Conservation (phyloP, 2,888 invertebrate genomes). For the Pecten maximus region DNA sequence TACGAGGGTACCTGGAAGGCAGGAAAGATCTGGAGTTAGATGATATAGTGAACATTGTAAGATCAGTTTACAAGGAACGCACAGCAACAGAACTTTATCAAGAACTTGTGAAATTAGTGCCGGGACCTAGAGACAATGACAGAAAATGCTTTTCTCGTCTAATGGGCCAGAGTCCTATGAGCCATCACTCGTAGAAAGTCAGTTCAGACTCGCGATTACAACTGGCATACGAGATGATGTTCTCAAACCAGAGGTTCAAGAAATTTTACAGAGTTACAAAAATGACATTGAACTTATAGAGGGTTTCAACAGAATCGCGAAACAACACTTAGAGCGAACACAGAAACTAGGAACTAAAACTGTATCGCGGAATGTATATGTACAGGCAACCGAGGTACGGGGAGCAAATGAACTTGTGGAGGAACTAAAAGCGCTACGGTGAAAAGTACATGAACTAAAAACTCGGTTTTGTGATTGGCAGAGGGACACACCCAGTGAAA, state of each 20-base stretch:
- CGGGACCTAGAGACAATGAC: constrained; percentile 17
- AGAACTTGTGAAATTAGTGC: constrained; percentile 31
- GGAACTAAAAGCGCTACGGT: too few relatives aligned
- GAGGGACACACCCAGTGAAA: not conserved
- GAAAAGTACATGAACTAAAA: not conserved
- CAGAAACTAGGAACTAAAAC: not conserved
- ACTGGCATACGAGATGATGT: constrained; percentile 39
- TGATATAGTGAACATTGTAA: constrained; percentile 23
- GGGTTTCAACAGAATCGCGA: not conserved
- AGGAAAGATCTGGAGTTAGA: not conserved
- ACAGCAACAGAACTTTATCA: constrained; percentile 48
- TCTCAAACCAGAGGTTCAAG: not conserved
- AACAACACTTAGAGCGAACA: not conserved
- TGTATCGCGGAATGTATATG: not conserved
- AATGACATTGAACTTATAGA: not conserved
- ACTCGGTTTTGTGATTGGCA: not conserved
- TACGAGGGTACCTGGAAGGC: constrained; percentile 52
- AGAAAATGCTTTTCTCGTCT: not conserved
- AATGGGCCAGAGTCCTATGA: not conserved
- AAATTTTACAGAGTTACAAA: not conserved
- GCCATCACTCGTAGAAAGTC: not conserved
- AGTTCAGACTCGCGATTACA: constrained; percentile 36
- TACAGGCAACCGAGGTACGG: not conserved
- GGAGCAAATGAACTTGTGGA: not conserved
- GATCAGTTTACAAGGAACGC: constrained; percentile 46